These are phyloP conservation scores for Acanthococcus lagerstroemiae DNA, from an alignment of 2,888 invertebrate genomes.

Conservation along the genomic window DNA sequence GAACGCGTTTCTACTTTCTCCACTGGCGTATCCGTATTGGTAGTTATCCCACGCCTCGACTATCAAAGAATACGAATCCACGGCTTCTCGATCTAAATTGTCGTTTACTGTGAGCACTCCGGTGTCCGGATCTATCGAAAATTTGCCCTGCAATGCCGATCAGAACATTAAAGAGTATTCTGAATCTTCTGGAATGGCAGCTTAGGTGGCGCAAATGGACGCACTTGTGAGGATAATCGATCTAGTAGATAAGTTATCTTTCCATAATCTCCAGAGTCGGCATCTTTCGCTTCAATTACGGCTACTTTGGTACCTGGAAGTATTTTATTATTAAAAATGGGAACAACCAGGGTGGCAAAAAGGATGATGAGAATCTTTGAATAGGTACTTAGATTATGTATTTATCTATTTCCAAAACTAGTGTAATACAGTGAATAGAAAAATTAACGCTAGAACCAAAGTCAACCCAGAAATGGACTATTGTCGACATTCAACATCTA, in stretches of 20 bases:
- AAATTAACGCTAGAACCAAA: no score
- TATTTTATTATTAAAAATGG: background rate
- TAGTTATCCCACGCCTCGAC: conserved; percentile 91
- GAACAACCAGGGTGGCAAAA: no score
- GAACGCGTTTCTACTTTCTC: conserved; percentile 83
- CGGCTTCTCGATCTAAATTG: conserved; percentile 66
- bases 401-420: no score
- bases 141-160: conserved; percentile 54
- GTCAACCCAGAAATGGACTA: no score
- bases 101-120: conserved; percentile 70
- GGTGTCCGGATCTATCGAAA: conserved; percentile 72
- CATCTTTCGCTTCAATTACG: conserved; percentile 63
- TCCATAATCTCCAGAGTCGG: conserved; percentile 77
- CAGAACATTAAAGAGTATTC: background rate
- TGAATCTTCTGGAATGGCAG: background rate
- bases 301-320: conserved; percentile 55
- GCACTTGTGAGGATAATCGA: conserved; percentile 67
- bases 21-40: conserved; percentile 76
- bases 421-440: no score
- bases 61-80: conserved; percentile 63
- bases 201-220: background rate
- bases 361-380: no score
- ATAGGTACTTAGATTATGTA: no score
- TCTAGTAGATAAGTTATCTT: conserved; percentile 80
- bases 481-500: no score